Evolutionary conservation across 2,888 invertebrate species (phyloP).

Genomic region (Stictocephala bisonia): DNA sequence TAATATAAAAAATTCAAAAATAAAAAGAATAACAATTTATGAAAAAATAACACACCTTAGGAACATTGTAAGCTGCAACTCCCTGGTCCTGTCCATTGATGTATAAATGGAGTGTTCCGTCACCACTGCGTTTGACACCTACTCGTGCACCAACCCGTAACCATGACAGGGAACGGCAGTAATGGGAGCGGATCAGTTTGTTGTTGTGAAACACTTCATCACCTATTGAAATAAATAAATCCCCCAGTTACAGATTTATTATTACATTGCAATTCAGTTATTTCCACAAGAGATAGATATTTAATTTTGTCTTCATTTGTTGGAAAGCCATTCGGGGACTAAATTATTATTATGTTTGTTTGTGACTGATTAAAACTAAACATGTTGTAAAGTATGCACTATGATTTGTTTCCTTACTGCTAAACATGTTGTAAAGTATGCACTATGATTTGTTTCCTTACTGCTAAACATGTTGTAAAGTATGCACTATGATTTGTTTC

Average conservation of each 20-base stretch:
- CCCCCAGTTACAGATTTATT: slow-evolving; percentile 9
- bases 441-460: no score
- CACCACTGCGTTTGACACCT: slow-evolving; percentile 78
- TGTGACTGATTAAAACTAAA: no score
- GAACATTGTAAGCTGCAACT: slow-evolving; percentile 78
- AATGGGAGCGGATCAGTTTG: slow-evolving; percentile 74
- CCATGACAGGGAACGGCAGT: slow-evolving; percentile 82
- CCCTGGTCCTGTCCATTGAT: slow-evolving; percentile 87
- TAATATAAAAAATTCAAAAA: neutral
- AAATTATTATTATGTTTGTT: no score
- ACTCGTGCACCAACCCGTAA: slow-evolving; percentile 82
- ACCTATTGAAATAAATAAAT: slow-evolving; percentile 64
- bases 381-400: no score
- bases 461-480: no score
- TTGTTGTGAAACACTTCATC: slow-evolving; percentile 79
- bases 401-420: no score
- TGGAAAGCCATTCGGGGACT: no score
- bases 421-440: no score
- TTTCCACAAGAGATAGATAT: no score
- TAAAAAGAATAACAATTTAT: slow-evolving; percentile 28
- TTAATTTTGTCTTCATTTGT: no score
- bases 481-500: no score
- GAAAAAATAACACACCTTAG: slow-evolving; percentile 80
- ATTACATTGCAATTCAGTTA: no score
- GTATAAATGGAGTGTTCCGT: slow-evolving; percentile 77